Evolutionary conservation across 2,797 vertebrate species (phyloP), one percentile per base, ranked within the genome.

Genomic region (Pteropus rufus): DNA sequence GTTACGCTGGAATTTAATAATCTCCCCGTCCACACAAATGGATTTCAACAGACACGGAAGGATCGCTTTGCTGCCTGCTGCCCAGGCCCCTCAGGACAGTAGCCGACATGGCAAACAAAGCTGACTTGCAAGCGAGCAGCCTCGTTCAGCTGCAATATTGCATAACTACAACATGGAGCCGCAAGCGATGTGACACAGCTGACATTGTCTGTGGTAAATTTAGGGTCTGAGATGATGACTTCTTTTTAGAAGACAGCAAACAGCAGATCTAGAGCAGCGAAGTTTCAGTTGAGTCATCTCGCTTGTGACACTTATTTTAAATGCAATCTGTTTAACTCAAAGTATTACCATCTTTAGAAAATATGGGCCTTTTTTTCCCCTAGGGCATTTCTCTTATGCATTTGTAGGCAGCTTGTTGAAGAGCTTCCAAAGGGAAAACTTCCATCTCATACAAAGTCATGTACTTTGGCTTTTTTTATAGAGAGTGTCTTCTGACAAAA

Each of bases 331-430:
- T 96, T 87, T 93, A 82, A 65, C 14, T 36, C 49, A 60, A 84
- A 95, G 36, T 73, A 58, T 94, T 80, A 52, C 31, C 52, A 34
- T 70, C 72, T 94, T 96, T 93, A 84, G 81, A 95, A 95, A 96
- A 56, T 24, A 69, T 0, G n/a, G 31, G 70, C 58, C 36, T 95
- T 31, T 62, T 90, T 49, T 18, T 7, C 3, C 23, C 21, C 54
- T 1, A 70, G 80, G 70, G 26, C 29, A 41, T 77, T 95, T 92
- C 49, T 88, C 34, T 54, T 82, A 82, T 24, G 24, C 67, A 36
- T 49, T 82, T 76, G 41, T n/a, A 92, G 36, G 67, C 21, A 88
- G 80, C 31, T 73, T 79, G 54, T 39, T 65, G 81, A 94, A 94
- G 58, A 93, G 65, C 12, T 84, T 89, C 80, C 79, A 70, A 52